Percentiles rank a stretch among this genome's conserved stretches.
phyloP scores from a whole-genome alignment of 2,113 vertebrate species.

The Zosterops hypoxanthus region DNA sequence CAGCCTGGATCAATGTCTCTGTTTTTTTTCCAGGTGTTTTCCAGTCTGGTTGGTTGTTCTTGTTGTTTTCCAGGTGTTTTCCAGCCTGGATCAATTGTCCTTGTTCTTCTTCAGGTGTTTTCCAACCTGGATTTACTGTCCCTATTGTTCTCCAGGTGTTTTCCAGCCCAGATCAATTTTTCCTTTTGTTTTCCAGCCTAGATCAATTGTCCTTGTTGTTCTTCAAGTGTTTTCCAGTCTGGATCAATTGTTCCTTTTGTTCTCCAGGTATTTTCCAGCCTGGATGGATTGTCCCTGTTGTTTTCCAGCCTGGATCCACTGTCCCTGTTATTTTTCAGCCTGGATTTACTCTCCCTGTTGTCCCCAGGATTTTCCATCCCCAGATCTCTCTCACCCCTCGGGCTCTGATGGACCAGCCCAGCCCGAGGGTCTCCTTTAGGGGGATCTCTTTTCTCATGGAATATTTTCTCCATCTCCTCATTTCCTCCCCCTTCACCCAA shows the following conservation, averaged over 20 bases:
- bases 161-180: too few relatives aligned
- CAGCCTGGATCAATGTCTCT: too few relatives aligned
- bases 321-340: not conserved
- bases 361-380: not conserved
- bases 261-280: not conserved
- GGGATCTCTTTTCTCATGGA: constrained; percentile 28
- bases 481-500: constrained; percentile 44
- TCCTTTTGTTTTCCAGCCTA: too few relatives aligned
- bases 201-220: not conserved
- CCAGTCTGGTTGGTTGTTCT: too few relatives aligned
- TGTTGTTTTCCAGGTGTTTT: too few relatives aligned
- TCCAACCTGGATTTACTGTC: not conserved
- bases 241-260: fast-evolving
- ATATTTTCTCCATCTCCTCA: constrained; percentile 55
- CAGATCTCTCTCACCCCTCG: not conserved
- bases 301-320: not conserved
- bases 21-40: too few relatives aligned
- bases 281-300: fast-evolving
- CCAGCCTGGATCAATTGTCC: not conserved
- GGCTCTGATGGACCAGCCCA: not conserved
- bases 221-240: not conserved
- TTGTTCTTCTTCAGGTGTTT: too few relatives aligned
- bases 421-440: not conserved
- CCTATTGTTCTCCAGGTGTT: too few relatives aligned
- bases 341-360: fast-evolving